Evolutionary conservation across 1,140 invertebrate species (phyloP).

Genomic region (Danaus plexippus): DNA sequence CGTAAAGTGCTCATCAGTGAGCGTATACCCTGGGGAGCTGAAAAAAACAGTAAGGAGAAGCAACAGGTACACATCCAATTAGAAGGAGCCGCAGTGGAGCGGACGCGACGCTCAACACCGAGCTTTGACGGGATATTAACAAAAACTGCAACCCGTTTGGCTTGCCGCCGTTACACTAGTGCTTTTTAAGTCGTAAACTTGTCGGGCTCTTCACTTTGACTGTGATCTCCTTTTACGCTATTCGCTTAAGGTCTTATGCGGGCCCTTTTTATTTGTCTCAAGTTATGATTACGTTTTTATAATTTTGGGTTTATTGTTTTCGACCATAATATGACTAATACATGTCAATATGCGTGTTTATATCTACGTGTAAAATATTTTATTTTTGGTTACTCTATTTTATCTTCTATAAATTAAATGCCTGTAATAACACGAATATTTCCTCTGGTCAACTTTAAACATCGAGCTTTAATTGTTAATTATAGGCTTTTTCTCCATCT

Average conservation of each 20-base stretch:
- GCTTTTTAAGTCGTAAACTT: conserved; percentile 50
- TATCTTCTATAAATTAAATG: no score
- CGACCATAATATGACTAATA: no score
- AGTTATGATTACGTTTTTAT: no score
- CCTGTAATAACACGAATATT: no score
- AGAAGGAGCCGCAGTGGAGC: conserved; percentile 53
- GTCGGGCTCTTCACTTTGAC: conserved; percentile 48
- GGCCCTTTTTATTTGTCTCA: no score
- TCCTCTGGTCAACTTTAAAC: no score
- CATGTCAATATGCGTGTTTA: conserved; percentile 14
- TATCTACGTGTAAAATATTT: no score
- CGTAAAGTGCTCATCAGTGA: conserved; percentile 50
- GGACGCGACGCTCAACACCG: conserved; percentile 52
- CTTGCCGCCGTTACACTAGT: conserved; percentile 41
- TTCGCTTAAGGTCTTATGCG: no score
- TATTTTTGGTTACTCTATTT: no score
- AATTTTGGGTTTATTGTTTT: no score
- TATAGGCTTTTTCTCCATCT: conserved; percentile 36
- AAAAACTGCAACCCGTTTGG: conserved; percentile 59
- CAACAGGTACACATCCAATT: conserved; percentile 69
- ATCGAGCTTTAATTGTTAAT: conserved; percentile 57
- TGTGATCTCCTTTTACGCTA: conserved; percentile 31
- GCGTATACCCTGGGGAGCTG: conserved; percentile 37
- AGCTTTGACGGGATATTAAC: conserved; percentile 48
- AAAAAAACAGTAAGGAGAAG: conserved; percentile 51